Conservation (phyloP, 2,888 invertebrate genomes). For the Drosophila austrosaltans region DNA sequence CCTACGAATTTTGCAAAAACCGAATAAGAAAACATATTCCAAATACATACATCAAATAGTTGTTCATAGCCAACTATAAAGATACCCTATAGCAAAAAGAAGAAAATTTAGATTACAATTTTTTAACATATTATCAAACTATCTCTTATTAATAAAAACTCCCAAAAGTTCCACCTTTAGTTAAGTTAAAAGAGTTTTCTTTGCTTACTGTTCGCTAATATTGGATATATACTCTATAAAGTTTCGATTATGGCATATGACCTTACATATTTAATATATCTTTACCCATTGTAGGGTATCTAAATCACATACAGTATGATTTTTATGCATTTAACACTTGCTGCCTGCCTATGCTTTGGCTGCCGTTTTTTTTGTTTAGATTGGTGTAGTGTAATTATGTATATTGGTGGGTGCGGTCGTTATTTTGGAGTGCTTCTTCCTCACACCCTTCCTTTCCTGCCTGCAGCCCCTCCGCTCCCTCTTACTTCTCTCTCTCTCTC, state of each 20-base stretch:
- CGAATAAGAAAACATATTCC: neutral
- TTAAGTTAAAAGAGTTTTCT: too few species aligned
- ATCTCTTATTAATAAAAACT: too few species aligned
- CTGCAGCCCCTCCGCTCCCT: neutral
- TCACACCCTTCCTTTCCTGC: neutral
- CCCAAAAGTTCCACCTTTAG: too few species aligned
- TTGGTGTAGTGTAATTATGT: constrained; percentile 58
- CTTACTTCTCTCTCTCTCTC: neutral
- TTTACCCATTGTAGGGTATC: neutral
- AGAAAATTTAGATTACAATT: too few species aligned
- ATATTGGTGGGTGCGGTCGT: constrained; percentile 51
- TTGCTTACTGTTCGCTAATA: too few species aligned
- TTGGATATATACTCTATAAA: too few species aligned
- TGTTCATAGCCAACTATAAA: too few species aligned
- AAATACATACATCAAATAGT: too few species aligned
- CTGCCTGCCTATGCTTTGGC: constrained; percentile 2
- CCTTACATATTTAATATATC: neutral
- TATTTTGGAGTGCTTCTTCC: constrained; percentile 26
- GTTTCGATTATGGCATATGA: too few species aligned
- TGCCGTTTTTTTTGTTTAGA: constrained; percentile 53
- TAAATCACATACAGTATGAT: constrained; percentile 24
- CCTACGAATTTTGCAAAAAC: constrained; percentile 58
- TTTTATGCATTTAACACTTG: constrained; percentile 53
- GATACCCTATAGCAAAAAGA: neutral
- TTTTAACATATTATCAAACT: too few species aligned